Evolutionary conservation across 2,797 vertebrate species (phyloP).

Genomic region (Eulemur albifrons): DNA sequence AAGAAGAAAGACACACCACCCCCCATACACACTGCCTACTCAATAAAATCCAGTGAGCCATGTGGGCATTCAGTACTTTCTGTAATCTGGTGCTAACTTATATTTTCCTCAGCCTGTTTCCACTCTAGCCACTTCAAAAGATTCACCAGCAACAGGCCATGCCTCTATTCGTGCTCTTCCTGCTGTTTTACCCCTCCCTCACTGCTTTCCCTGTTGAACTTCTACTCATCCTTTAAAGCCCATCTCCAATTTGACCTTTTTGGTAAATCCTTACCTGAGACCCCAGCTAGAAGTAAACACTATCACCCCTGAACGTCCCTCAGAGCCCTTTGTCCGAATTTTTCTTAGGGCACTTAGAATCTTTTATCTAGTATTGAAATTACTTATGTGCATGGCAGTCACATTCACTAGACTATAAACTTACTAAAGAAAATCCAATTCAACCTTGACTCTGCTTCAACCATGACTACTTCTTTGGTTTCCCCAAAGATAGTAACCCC

Average conservation of each 20-base stretch:
- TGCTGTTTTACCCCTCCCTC: background rate
- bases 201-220: background rate
- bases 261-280: background rate
- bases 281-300: background rate
- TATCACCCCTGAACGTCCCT: background rate
- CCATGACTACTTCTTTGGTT: background rate
- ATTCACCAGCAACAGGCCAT: background rate
- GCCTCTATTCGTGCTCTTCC: background rate
- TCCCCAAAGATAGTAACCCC: background rate
- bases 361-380: background rate
- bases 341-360: background rate
- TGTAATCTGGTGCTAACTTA: background rate
- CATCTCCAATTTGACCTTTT: background rate
- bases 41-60: background rate
- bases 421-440: background rate
- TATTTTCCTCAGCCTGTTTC: background rate
- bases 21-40: background rate
- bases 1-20: background rate
- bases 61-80: background rate
- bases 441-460: background rate
- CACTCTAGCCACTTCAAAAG: background rate
- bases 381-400: background rate
- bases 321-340: background rate
- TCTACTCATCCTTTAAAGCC: background rate
- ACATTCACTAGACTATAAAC: background rate